A percentile compares a stretch with the other conserved stretches of the same genome.
Evolutionary conservation across 2,113 vertebrate genomes (phyloP).

Genomic region (Gobiocypris rarus): DNA sequence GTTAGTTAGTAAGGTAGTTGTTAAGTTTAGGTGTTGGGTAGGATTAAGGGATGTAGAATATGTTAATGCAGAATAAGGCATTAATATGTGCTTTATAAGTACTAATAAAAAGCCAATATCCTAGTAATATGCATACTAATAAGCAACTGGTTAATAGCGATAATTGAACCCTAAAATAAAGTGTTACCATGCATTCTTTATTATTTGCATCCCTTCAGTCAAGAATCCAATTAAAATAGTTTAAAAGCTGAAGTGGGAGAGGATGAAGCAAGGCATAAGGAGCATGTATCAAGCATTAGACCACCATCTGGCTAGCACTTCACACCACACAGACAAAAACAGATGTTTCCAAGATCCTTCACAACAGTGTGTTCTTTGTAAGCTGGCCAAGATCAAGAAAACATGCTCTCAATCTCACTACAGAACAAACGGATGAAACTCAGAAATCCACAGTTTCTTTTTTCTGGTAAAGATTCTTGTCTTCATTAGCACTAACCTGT

Average conservation of each 20-base stretch:
- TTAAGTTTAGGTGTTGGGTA: too few relatives aligned
- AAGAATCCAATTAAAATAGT: neutral
- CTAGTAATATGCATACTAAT: too few relatives aligned
- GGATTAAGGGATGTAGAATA: too few relatives aligned
- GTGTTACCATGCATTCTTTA: neutral
- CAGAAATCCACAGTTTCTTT: neutral
- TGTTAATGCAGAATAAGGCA: too few relatives aligned
- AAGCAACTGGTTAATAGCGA: too few relatives aligned
- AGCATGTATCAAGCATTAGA: neutral
- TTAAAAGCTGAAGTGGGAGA: neutral
- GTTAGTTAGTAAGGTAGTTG: too few relatives aligned
- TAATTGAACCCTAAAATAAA: too few relatives aligned
- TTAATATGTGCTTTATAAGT: too few relatives aligned
- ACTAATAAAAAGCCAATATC: too few relatives aligned
- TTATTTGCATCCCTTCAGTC: neutral
- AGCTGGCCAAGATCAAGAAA: neutral
- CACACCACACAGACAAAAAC: slow-evolving; percentile 2
- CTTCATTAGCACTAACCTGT: neutral
- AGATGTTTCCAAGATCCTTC: slow-evolving; percentile 23
- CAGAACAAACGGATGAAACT: neutral
- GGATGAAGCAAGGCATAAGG: neutral
- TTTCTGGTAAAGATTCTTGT: neutral
- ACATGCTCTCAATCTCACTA: neutral
- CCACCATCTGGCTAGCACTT: slow-evolving; percentile 23
- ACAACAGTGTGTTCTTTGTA: neutral